Base-by-base conservation (phyloP, 1,140 invertebrate genomes). In the Ceratosolen fusciceps region DNA sequence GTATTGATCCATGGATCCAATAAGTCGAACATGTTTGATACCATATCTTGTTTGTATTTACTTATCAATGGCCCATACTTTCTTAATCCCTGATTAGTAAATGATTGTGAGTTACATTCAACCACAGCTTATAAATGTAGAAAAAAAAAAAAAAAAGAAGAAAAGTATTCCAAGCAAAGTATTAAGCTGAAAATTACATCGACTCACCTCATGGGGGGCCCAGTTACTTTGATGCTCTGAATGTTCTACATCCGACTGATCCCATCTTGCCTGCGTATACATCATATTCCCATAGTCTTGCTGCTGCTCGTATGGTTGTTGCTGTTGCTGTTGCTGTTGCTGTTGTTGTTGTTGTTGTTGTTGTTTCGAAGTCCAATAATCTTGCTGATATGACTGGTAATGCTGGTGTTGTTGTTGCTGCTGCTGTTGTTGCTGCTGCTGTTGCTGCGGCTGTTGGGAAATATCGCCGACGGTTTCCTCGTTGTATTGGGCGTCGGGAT, bases 151-250 rank as follows among this genome's bases (percentile, higher is more conserved):
- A n/a, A n/a, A n/a, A n/a, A n/a, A n/a, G n/a, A n/a, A n/a, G n/a
- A n/a, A n/a, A n/a, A n/a, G n/a, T n/a, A n/a, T n/a, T n/a, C n/a
- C n/a, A n/a, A n/a, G n/a, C n/a, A n/a, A n/a, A n/a, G n/a, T n/a
- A n/a, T n/a, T n/a, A n/a, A n/a, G n/a, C n/a, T n/a, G n/a, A 26
- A 62, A 79, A 24, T 9, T 29, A 19, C 21, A 19, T 31, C 26
- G 56, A 76, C 82, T 82, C 84, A 90, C 89, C 89, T 90, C 87
- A 85, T 88, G 89, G 82, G 85, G 89, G 82, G 85, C 87, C 88
- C 88, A 90, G 31, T 85, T 88, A 56, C 83, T 86, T 54, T 87
- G 86, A 67, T 83, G 85, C 39, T 88, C 87, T 29, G 80, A 81
- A 34, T 82, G 80, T 70, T 88, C 86, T 21, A 73, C 74, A 14